Evolutionary conservation across 2,888 invertebrate genomes (phyloP), one percentile per base, ranked within the genome.

Genomic region (Tetragonula carbonaria): DNA sequence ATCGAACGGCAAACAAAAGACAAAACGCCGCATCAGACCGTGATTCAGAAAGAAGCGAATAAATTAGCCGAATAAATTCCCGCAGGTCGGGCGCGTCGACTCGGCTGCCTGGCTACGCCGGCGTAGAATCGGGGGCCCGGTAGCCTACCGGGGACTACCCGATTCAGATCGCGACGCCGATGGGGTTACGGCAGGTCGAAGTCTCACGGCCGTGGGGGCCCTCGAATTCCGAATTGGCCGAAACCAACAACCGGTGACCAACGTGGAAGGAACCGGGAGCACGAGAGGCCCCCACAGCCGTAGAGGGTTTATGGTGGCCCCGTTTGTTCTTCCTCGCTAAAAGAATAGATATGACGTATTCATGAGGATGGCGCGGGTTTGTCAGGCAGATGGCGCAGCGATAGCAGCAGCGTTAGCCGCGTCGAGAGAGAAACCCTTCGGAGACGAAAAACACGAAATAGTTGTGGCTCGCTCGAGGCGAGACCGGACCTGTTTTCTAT

Each of bases 401-500:
- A 93, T 45, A 45, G 45, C 45, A 45, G 8, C 90, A n/a, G 90
- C 89, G 90, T 91, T 87, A 28, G 28, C 28, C 28, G 2, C 28
- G 28, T 28, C 28, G 28, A 28, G 28, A 28, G 28, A 28, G 92
- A 82, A 90, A 86, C 91, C 87, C 91, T 86, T 86, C 86, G 85
- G 88, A 87, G 33, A 62, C 90, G 93, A 93, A 93, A 93, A 94
- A 94, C 93, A 93, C 92, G 93, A 93, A 94, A 94, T 93, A 92
- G 92, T 94, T 92, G 90, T 85, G 92, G 90, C 92, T 92, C 93
- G 91, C 92, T 93, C 87, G 86, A 93, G 93, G 93, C 93, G 94
- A 93, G 92, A 93, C 91, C 89, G 93, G 93, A 94, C 93, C 93
- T 92, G 93, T 94, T 94, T 93, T 92, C 93, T 93, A 93, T 94